phyloP scores from a whole-genome alignment of 2,113 vertebrate species.

The Tangachromis dhanisi region DNA sequence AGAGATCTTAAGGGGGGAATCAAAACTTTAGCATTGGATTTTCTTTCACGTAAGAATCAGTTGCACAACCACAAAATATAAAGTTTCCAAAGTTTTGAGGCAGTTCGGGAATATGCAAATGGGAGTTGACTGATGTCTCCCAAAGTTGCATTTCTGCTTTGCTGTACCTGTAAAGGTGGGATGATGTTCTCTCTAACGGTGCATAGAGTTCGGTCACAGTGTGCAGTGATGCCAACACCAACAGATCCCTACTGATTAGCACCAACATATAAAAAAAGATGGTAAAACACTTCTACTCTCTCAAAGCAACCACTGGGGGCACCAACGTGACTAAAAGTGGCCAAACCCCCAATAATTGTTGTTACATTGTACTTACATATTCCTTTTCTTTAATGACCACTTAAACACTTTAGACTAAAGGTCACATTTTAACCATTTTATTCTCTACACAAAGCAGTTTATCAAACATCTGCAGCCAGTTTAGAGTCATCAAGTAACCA shows the following conservation, averaged over 20 bases:
- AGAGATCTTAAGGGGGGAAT: neutral
- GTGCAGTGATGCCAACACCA: neutral
- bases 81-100: neutral
- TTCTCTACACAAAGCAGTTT: neutral
- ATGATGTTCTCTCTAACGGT: neutral
- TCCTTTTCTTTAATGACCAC: neutral
- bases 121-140: neutral
- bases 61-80: neutral
- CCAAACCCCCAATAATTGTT: neutral
- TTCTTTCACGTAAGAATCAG: neutral
- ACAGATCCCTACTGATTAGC: neutral
- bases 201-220: neutral
- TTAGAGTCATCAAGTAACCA: neutral
- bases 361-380: neutral
- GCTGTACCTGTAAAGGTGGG: neutral
- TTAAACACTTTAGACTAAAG: neutral
- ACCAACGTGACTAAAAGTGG: rapidly evolving
- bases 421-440: neutral
- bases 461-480: neutral
- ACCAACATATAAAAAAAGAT: neutral
- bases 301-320: neutral
- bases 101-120: neutral
- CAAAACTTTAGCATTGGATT: neutral
- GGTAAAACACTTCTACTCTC: neutral
- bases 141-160: neutral